phyloP scores from a whole-genome alignment of 2,888 invertebrate genomes.

The Tenthredo amoena region DNA sequence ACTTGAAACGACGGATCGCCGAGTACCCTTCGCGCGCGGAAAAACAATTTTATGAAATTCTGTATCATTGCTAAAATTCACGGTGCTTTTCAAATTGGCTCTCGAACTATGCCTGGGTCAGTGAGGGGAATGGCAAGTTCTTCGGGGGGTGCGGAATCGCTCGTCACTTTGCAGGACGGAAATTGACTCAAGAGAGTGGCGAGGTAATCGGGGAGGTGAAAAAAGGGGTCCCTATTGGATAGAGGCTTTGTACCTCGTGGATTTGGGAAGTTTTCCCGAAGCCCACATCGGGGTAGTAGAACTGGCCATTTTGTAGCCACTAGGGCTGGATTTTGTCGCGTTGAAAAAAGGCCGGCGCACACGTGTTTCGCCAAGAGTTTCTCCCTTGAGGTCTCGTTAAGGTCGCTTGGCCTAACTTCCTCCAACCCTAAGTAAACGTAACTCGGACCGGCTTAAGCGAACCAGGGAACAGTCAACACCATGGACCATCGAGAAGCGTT shows the following conservation, averaged over 20 bases:
- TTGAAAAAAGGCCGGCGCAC: constrained; percentile 2
- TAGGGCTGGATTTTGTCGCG: not conserved
- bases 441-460: not conserved
- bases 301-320: constrained; percentile 7
- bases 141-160: constrained; percentile 11
- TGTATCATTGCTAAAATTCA: not conserved
- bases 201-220: not conserved
- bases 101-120: not conserved
- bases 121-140: not conserved
- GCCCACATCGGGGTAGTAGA: not conserved
- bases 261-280: constrained; percentile 5
- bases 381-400: constrained; percentile 42
- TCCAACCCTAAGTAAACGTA: constrained; percentile 27
- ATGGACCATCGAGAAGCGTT: not conserved
- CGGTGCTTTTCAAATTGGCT: not conserved
- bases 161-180: constrained; percentile 25
- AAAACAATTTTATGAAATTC: not conserved
- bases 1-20: not conserved
- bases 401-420: constrained; percentile 28
- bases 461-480: constrained; percentile 5
- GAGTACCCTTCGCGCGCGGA: not conserved
- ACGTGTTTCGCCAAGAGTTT: not conserved
- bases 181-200: constrained; percentile 27
- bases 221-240: constrained; percentile 13
- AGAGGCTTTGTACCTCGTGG: not conserved